Base-by-base conservation (phyloP, 2,888 invertebrate species). In the Andricus quercusramuli region DNA sequence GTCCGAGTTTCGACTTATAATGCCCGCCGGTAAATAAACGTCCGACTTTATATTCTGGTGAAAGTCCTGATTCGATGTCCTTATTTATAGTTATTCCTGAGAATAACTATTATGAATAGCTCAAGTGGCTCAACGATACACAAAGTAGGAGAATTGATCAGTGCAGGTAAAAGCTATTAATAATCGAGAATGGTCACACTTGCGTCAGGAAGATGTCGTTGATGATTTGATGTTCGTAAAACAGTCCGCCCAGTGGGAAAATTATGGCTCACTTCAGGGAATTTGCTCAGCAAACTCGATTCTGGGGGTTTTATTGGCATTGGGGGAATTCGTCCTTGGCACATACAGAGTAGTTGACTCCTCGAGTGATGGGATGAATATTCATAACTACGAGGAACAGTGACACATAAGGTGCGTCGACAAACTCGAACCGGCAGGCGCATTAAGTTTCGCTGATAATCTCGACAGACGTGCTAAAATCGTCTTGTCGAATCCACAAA, bases 391-490 rank as follows among this genome's bases (percentile, higher is more conserved):
- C 74, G 51, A 74, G 37, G 56, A 74, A 74, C 56, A 74, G 74
- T 74, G 74, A 74, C 74, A 74, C 22, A 74, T n/a, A 74, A 74
- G 74, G 56, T 74, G 74, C 56, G 51, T 74, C 32, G 56, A 74
- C 74, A 74, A 74, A 74, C 74, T 74, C 37, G n/a, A 74, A 74
- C 74, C 74, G 56, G 74, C 74, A 74, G 74, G 74, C 74, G 37
- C 74, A 74, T 74, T 74, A 59, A 74, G 32, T 74, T 74, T 59
- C 74, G 74, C 74, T 56, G 74, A 74, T 74, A 74, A 74, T 74
- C 74, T 59, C 74, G 51, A 74, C 74, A 74, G 56, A 74, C 74
- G 74, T 74, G 74, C 74, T 74, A 74, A 74, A 74, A 74, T 74
- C 74, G 56, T 32, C 74, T 32, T n/a, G 32, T 37, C 56, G 74